These are phyloP conservation scores for Empidonax alnorum DNA, from an alignment of 2,113 vertebrate genomes.

Conservation along the genomic window DNA sequence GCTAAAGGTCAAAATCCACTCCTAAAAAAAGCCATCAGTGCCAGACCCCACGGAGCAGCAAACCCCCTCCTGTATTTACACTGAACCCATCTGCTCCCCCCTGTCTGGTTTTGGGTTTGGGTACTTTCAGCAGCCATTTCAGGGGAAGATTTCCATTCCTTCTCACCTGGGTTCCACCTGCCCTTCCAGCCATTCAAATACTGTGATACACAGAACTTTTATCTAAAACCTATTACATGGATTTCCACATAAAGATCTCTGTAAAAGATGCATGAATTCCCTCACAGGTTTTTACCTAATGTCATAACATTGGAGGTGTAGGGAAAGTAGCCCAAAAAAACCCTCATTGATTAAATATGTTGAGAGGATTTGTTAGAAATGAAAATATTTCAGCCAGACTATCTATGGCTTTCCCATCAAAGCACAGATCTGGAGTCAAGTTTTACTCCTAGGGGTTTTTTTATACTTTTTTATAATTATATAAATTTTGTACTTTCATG, in stretches of 20 bases:
- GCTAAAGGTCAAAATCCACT: neutral
- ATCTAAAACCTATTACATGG: neutral
- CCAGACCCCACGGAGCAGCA: neutral
- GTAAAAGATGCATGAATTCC: neutral
- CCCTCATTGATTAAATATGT: neutral
- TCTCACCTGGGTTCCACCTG: neutral
- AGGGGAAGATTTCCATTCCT: neutral
- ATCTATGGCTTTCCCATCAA: neutral
- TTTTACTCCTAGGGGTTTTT: too few relatives aligned
- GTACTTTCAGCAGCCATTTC: neutral
- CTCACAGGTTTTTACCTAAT: neutral
- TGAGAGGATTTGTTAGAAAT: neutral
- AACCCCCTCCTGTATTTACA: neutral
- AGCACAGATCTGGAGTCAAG: neutral
- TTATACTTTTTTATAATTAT: too few relatives aligned
- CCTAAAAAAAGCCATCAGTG: neutral
- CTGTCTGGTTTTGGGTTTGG: neutral
- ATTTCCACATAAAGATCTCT: neutral
- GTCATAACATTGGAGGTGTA: neutral
- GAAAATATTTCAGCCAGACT: neutral
- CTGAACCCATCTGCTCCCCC: neutral
- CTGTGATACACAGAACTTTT: fast-evolving
- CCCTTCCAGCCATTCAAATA: neutral
- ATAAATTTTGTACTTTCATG: neutral
- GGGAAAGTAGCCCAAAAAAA: neutral